Conservation (phyloP, 2,113 vertebrate species). For the Cyanocitta stelleri region DNA sequence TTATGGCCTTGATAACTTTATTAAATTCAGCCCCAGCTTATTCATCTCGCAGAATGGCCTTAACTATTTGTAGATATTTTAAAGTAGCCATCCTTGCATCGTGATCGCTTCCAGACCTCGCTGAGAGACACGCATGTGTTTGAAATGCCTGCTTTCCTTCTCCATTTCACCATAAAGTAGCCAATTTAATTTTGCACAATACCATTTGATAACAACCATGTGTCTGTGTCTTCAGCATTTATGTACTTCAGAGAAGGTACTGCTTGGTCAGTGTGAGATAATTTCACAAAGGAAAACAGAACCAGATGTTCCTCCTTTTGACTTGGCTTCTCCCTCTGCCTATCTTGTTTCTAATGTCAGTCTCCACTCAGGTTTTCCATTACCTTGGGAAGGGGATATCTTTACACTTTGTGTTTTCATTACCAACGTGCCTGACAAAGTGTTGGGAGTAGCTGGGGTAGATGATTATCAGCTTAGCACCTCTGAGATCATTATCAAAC, state of each 20-base stretch:
- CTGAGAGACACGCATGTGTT: conserved; percentile 70
- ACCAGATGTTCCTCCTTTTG: conserved; percentile 74
- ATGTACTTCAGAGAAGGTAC: conserved; percentile 75
- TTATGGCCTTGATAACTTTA: conserved; percentile 72
- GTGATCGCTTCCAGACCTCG: conserved; percentile 70
- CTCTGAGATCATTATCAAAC: conserved; percentile 18
- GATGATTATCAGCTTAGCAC: conserved; percentile 61
- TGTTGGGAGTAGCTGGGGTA: conserved; percentile 19
- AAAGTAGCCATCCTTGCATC: conserved; percentile 70
- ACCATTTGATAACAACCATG: conserved; percentile 80
- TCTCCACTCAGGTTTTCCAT: conserved; percentile 53
- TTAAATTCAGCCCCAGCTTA: conserved; percentile 68
- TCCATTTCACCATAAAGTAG: conserved; percentile 77
- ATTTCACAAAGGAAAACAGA: conserved; percentile 74
- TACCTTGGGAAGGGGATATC: conserved; percentile 54
- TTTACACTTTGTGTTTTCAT: conserved; percentile 39
- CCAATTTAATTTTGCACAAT: conserved; percentile 79
- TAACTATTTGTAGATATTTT: conserved; percentile 71
- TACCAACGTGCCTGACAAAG: conserved; percentile 18
- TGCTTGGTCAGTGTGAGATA: conserved; percentile 79
- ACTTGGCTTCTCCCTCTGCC: conserved; percentile 45
- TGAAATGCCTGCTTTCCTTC: conserved; percentile 73
- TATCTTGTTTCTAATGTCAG: conserved; percentile 56
- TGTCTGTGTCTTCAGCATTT: conserved; percentile 74
- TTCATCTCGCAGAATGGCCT: conserved; percentile 47